A percentile compares a stretch with the other conserved stretches of the same genome.
Evolutionary conservation across 2,797 vertebrate species (phyloP).

Genomic region (Acestrorhynchus altus): DNA sequence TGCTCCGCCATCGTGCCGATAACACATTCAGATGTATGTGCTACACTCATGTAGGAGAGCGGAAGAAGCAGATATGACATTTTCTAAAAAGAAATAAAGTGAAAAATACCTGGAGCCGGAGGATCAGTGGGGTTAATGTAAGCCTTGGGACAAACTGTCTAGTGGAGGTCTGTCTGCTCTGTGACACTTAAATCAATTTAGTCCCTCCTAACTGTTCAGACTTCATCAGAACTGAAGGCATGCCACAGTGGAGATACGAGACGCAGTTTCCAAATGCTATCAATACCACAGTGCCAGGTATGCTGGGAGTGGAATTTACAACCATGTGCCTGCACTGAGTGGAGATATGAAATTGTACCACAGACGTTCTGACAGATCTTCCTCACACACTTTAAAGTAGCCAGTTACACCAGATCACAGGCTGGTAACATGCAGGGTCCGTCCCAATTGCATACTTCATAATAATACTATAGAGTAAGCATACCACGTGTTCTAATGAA

Average conservation of each 20-base stretch:
- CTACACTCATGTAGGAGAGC: constrained; percentile 56
- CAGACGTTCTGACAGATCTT: background rate
- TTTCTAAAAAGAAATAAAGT: constrained; percentile 57
- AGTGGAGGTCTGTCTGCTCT: constrained; percentile 17
- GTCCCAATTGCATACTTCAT: too few species aligned
- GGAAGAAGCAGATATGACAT: constrained; percentile 71
- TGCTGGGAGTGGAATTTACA: background rate
- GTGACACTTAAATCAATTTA: constrained; percentile 50
- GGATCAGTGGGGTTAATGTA: constrained; percentile 35
- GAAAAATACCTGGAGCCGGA: constrained; percentile 19
- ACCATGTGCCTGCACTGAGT: background rate
- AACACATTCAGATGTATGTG: constrained; percentile 80
- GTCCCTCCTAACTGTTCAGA: constrained; percentile 17
- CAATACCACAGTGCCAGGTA: background rate
- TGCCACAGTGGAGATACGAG: background rate
- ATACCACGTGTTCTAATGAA: too few species aligned
- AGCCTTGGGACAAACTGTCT: constrained; percentile 9
- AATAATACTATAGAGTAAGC: too few species aligned
- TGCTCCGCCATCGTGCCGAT: constrained; percentile 69
- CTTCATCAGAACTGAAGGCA: constrained; percentile 25
- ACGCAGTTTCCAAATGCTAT: constrained; percentile 3
- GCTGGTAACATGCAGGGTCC: too few species aligned
- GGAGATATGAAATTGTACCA: background rate
- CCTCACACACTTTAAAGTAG: too few species aligned
- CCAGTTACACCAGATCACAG: too few species aligned